These are phyloP conservation scores for Pangasianodon gigas DNA, from an alignment of 2,113 vertebrate species.

Conservation along the genomic window DNA sequence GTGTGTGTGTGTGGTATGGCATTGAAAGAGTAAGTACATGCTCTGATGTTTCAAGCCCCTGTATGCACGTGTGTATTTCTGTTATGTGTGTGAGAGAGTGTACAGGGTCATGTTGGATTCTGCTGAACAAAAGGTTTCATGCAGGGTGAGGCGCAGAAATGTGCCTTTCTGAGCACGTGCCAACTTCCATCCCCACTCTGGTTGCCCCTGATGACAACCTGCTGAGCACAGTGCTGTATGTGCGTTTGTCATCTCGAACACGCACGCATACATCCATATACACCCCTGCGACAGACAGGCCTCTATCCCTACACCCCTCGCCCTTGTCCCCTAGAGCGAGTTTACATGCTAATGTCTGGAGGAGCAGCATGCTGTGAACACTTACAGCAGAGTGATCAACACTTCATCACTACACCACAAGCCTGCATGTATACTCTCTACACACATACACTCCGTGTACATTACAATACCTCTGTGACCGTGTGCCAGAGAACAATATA, in stretches of 20 bases:
- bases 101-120: conserved; percentile 91
- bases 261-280: background rate
- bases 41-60: conserved; percentile 75
- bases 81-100: conserved; percentile 73
- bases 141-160: conserved; percentile 88
- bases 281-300: conserved; percentile 23
- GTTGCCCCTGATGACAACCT: conserved; percentile 76
- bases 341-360: conserved; percentile 73
- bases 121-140: conserved; percentile 97
- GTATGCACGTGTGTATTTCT: conserved; percentile 75
- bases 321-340: conserved; percentile 43
- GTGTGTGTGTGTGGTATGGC: conserved; percentile 75
- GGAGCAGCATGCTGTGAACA: conserved; percentile 71
- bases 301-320: conserved; percentile 11
- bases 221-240: conserved; percentile 76
- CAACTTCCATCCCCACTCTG: conserved; percentile 74
- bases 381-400: conserved; percentile 67
- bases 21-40: conserved; percentile 29
- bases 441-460: background rate
- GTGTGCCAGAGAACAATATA: background rate
- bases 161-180: conserved; percentile 84
- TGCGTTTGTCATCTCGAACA: conserved; percentile 76
- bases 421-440: conserved; percentile 49
- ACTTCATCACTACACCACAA: conserved; percentile 58
- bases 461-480: background rate